phyloP scores from a whole-genome alignment of 2,888 invertebrate genomes.

The Hetaerina titia region DNA sequence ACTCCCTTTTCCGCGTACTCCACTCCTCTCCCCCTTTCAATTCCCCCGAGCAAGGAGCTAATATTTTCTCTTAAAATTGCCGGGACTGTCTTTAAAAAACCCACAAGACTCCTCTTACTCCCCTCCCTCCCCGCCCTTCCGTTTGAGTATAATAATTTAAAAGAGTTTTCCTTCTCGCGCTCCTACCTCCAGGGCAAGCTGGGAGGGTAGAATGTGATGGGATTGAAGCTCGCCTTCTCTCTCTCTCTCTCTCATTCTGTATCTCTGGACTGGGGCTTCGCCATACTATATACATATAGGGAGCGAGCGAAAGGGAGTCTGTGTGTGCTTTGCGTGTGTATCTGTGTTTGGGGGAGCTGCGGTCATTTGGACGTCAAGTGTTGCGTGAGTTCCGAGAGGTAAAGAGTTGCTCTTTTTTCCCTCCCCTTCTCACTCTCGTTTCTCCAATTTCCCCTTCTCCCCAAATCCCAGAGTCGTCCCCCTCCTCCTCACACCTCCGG shows the following conservation, averaged over 20 bases:
- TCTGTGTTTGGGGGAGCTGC: slow-evolving; percentile 3
- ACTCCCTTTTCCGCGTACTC: background rate
- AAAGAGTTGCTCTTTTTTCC: slow-evolving; percentile 28
- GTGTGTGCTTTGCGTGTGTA: slow-evolving; percentile 5
- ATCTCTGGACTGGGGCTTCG: background rate
- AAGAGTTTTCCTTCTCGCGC: background rate
- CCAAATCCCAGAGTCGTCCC: background rate
- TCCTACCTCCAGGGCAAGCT: background rate
- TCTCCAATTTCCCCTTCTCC: background rate
- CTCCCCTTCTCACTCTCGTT: background rate
- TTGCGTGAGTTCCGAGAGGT: background rate
- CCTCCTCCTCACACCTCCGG: too few species aligned
- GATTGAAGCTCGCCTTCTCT: background rate
- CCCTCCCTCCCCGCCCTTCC: slow-evolving; percentile 15
- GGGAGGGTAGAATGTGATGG: background rate
- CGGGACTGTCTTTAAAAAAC: slow-evolving; percentile 11
- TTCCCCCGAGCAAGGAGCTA: slow-evolving; percentile 31
- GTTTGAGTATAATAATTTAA: slow-evolving; percentile 5
- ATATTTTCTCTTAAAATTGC: slow-evolving; percentile 39
- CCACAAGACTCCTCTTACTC: background rate
- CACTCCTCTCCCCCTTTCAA: background rate
- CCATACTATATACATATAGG: background rate
- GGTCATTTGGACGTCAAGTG: slow-evolving; percentile 39
- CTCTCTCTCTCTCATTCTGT: background rate
- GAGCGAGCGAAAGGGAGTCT: background rate